These are phyloP conservation scores for Agrenia bidenticulata DNA, from an alignment of 2,888 invertebrate species.

Conservation along the genomic window DNA sequence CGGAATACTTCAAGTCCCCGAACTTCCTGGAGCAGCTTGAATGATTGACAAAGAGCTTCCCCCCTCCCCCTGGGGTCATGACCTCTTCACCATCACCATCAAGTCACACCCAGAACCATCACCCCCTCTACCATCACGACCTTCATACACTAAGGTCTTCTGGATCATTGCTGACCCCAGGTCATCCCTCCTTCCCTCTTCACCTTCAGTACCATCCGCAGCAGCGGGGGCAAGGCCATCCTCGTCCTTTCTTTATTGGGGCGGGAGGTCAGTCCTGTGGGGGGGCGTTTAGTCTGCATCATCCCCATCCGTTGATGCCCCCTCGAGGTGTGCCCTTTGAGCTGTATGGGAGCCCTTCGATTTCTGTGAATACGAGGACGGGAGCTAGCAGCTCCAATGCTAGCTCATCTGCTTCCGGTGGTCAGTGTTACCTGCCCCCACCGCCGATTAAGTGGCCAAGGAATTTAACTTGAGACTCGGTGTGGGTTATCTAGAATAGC, in stretches of 20 bases:
- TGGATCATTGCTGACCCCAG: conserved; percentile 2
- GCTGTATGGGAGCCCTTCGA: not conserved
- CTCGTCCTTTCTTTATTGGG: not conserved
- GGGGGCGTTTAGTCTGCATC: no score
- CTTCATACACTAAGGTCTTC: conserved; percentile 4
- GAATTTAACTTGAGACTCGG: not conserved
- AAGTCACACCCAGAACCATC: not conserved
- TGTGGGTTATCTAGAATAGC: not conserved
- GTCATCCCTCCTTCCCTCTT: conserved; percentile 11
- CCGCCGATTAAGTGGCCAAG: not conserved
- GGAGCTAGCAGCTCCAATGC: not conserved
- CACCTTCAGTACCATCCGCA: conserved; percentile 15
- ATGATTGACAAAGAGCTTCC: conserved; percentile 40
- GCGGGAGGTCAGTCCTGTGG: not conserved
- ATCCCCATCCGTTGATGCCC: conserved; percentile 3
- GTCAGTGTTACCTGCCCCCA: conserved; percentile 16
- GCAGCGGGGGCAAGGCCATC: conserved; percentile 3
- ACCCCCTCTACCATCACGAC: not conserved
- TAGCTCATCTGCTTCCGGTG: conserved; percentile 10
- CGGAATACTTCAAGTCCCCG: conserved; percentile 99
- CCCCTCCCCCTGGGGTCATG: conserved; percentile 18
- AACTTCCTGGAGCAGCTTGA: conserved; percentile 73
- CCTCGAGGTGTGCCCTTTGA: not conserved
- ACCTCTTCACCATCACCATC: conserved; percentile 9
- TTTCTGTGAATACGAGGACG: conserved; percentile 1